Conservation (phyloP, 1,140 invertebrate genomes). For the Listronotus bonariensis region DNA sequence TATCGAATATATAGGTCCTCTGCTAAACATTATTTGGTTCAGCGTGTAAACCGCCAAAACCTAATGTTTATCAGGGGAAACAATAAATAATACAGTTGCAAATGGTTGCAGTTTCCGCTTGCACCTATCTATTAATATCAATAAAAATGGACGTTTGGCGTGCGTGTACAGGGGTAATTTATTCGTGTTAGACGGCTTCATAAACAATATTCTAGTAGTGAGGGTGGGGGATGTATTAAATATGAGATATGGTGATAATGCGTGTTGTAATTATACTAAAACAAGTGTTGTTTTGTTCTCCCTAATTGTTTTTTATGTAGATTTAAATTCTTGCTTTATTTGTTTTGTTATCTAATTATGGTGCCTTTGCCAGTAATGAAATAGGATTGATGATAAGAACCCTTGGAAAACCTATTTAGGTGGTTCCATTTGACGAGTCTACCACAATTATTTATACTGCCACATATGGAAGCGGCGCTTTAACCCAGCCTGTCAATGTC, state of each 20-base stretch:
- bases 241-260: not conserved
- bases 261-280: not conserved
- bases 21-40: not conserved
- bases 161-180: constrained; percentile 33
- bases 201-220: constrained; percentile 16
- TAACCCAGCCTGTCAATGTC: too few relatives aligned
- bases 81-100: constrained; percentile 30
- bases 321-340: too few relatives aligned
- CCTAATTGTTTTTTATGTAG: too few relatives aligned
- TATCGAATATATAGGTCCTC: not conserved
- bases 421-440: too few relatives aligned
- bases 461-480: too few relatives aligned
- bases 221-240: too few relatives aligned
- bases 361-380: too few relatives aligned
- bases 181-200: constrained; percentile 20
- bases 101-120: constrained; percentile 38
- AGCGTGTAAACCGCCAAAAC: constrained; percentile 3
- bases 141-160: constrained; percentile 38
- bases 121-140: constrained; percentile 41
- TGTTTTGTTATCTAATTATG: too few relatives aligned
- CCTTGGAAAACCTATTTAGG: too few relatives aligned
- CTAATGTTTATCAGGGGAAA: constrained; percentile 29
- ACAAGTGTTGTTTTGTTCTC: too few relatives aligned
- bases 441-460: too few relatives aligned
- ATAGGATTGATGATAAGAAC: too few relatives aligned